These are phyloP conservation scores for Halictus ligatus DNA, from an alignment of 2,888 invertebrate genomes.

Conservation along the genomic window DNA sequence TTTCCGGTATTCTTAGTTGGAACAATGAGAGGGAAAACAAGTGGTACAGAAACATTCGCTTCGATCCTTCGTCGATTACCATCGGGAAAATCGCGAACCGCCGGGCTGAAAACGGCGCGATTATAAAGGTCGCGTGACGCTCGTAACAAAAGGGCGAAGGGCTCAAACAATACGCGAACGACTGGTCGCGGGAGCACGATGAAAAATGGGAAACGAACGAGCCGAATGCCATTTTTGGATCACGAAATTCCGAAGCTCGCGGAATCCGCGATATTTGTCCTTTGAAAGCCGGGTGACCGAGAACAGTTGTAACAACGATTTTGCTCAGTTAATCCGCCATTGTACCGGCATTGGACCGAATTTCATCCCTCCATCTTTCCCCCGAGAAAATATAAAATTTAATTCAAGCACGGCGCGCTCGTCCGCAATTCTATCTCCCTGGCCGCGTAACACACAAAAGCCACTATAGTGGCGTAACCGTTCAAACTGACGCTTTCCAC, in stretches of 20 bases:
- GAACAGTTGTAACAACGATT: background rate
- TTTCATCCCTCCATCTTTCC: too few relatives aligned
- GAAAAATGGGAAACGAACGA: constrained; percentile 11
- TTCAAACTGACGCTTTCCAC: too few relatives aligned
- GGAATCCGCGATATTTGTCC: constrained; percentile 11
- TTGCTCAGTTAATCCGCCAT: background rate
- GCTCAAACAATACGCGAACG: background rate
- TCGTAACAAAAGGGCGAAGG: background rate
- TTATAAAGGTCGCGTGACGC: background rate
- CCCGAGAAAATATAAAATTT: too few relatives aligned
- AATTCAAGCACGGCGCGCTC: too few relatives aligned
- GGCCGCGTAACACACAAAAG: too few relatives aligned
- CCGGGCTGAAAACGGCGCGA: background rate
- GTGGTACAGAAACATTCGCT: background rate
- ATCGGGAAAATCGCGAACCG: background rate
- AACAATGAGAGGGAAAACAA: background rate
- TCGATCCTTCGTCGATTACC: background rate
- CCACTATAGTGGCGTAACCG: too few relatives aligned
- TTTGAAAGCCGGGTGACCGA: background rate
- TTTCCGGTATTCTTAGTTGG: background rate
- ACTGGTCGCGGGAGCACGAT: background rate
- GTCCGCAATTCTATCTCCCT: too few relatives aligned
- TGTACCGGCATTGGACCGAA: too few relatives aligned
- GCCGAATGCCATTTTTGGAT: constrained; percentile 16
- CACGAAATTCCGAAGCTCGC: background rate